phyloP scores from a whole-genome alignment of 2,797 vertebrate genomes.

The Takifugu rubripes region DNA sequence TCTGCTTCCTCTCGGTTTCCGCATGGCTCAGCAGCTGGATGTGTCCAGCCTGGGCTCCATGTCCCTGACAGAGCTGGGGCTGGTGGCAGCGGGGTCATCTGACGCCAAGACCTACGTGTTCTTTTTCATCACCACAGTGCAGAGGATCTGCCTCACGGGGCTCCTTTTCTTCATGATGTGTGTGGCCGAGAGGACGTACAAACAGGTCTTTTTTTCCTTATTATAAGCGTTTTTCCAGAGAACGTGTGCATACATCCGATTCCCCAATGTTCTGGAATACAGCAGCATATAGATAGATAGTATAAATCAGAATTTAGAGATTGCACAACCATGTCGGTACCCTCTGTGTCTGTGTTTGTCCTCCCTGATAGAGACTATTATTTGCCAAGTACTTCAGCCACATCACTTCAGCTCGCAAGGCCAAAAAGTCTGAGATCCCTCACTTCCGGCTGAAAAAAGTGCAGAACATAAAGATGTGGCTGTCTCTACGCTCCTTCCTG shows the following conservation, averaged over 20 bases:
- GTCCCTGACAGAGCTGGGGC: slow-evolving; percentile 73
- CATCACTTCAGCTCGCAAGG: slow-evolving; percentile 95
- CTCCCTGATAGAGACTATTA: slow-evolving; percentile 83
- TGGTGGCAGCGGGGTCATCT: slow-evolving; percentile 75
- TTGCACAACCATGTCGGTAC: too few species aligned
- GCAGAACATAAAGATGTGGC: slow-evolving; percentile 99
- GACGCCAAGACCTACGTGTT: slow-evolving; percentile 68
- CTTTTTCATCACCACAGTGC: slow-evolving; percentile 84
- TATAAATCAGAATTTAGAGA: too few species aligned
- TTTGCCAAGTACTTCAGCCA: slow-evolving; percentile 97
- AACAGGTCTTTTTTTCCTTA: slow-evolving; percentile 78
- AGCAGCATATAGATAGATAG: too few species aligned
- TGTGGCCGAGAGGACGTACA: slow-evolving; percentile 96
- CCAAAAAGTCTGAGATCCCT: slow-evolving; percentile 96
- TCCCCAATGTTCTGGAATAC: too few species aligned
- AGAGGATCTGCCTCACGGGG: slow-evolving; percentile 88
- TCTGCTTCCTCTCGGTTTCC: slow-evolving; percentile 86
- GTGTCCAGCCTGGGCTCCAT: slow-evolving; percentile 76
- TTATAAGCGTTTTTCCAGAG: neutral
- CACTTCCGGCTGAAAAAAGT: slow-evolving; percentile 98
- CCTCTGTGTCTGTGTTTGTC: slow-evolving; percentile 4
- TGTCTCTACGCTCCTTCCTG: slow-evolving; percentile 93
- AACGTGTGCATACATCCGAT: neutral
- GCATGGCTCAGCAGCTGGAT: slow-evolving; percentile 80
- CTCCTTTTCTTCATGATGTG: slow-evolving; percentile 99